These are phyloP conservation scores for Corythornis leucogaster DNA, from an alignment of 2,797 vertebrate species.

Conservation along the genomic window DNA sequence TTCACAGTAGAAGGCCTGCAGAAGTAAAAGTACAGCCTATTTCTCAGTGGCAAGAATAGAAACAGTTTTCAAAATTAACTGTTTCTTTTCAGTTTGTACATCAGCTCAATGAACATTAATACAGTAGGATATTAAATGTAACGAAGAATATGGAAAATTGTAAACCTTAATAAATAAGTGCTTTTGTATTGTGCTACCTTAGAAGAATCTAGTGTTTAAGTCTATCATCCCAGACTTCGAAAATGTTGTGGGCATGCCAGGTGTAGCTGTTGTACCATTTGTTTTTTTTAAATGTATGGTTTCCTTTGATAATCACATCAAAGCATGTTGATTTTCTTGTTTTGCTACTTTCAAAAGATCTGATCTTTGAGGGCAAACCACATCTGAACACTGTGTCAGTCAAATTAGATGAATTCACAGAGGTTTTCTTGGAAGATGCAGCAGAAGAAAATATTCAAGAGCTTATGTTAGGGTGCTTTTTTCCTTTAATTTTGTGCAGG, in stretches of 20 bases:
- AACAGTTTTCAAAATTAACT: neutral
- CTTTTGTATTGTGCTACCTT: neutral
- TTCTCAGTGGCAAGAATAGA: conserved; percentile 36
- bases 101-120: neutral
- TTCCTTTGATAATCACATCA: conserved; percentile 55
- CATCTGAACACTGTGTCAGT: neutral
- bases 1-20: neutral
- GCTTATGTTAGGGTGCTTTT: neutral
- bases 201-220: neutral
- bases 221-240: neutral
- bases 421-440: conserved; percentile 5
- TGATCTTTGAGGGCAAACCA: conserved; percentile 24
- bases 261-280: conserved; percentile 12
- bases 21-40: conserved; percentile 5
- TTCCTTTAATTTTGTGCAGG: neutral
- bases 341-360: conserved; percentile 26
- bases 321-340: conserved; percentile 46
- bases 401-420: neutral
- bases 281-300: neutral
- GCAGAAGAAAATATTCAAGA: neutral
- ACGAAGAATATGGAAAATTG: neutral
- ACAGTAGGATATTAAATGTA: neutral
- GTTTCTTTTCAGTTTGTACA: too few relatives aligned
- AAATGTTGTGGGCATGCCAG: neutral
- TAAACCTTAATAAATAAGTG: conserved; percentile 16